A percentile compares a stretch with the other conserved stretches of the same genome.
phyloP scores from a whole-genome alignment of 1,140 invertebrate species.

The Neomicropteryx cornuta region DNA sequence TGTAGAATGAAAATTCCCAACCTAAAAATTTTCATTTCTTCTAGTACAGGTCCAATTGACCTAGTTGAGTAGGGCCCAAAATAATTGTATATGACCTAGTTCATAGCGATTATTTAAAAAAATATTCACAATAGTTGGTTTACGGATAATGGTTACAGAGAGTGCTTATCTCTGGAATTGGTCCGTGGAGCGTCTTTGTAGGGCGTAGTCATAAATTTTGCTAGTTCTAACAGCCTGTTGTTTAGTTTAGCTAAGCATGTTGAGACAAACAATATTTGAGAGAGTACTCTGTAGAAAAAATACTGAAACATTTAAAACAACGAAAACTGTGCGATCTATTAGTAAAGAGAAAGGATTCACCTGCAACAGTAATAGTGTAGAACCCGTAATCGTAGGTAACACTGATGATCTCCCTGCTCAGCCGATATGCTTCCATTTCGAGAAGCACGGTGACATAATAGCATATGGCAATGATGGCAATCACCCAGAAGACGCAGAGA shows the following conservation, averaged over 20 bases:
- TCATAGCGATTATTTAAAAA: no score
- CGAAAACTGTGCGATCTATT: no score
- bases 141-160: no score
- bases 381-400: slow-evolving; percentile 45
- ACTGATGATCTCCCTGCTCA: slow-evolving; percentile 27
- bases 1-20: no score
- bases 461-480: slow-evolving; percentile 41
- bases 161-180: no score
- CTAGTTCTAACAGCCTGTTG: background rate
- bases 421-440: slow-evolving; percentile 31
- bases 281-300: slow-evolving; percentile 3
- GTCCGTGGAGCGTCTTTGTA: background rate
- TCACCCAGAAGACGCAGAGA: slow-evolving; percentile 40
- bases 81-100: no score
- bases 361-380: slow-evolving; percentile 42
- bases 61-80: no score
- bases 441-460: slow-evolving; percentile 40
- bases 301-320: background rate
- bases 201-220: background rate
- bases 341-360: no score
- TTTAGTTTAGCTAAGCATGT: background rate
- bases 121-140: no score
- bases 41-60: no score
- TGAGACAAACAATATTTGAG: background rate
- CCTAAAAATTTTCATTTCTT: no score